Percentiles rank a stretch among this genome's conserved stretches.
Evolutionary conservation across 2,113 vertebrate species (phyloP).

Genomic region (Rhinolophus ferrumequinum): DNA sequence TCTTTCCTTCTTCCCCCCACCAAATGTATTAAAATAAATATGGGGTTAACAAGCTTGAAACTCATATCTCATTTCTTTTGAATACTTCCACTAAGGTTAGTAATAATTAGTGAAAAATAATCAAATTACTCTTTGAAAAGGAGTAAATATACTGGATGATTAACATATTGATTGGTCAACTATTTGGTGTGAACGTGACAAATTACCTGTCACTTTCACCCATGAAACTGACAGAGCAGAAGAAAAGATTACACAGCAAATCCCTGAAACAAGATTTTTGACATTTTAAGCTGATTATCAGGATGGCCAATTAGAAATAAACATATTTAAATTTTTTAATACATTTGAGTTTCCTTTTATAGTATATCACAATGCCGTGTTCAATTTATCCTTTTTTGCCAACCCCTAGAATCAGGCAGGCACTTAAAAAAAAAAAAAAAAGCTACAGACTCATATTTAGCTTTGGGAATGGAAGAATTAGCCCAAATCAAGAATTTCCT

Average conservation of each 20-base stretch:
- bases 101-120: constrained; percentile 20
- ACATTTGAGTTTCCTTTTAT: neutral
- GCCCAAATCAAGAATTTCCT: neutral
- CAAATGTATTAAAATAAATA: neutral
- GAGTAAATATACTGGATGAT: constrained; percentile 7
- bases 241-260: neutral
- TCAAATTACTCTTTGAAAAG: neutral
- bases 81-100: neutral
- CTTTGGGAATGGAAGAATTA: constrained; percentile 37
- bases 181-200: neutral
- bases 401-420: neutral
- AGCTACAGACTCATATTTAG: neutral
- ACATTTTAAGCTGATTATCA: constrained; percentile 2
- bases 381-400: neutral
- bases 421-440: neutral
- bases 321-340: constrained; percentile 17
- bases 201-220: constrained; percentile 22
- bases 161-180: constrained; percentile 3
- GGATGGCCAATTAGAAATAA: constrained; percentile 14
- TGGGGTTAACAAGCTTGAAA: neutral
- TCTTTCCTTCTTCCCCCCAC: neutral
- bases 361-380: neutral
- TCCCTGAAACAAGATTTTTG: neutral
- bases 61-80: constrained; percentile 2
- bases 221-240: neutral